Base-by-base conservation (phyloP, 1,140 invertebrate genomes). In the Caenorhabditis latens region DNA sequence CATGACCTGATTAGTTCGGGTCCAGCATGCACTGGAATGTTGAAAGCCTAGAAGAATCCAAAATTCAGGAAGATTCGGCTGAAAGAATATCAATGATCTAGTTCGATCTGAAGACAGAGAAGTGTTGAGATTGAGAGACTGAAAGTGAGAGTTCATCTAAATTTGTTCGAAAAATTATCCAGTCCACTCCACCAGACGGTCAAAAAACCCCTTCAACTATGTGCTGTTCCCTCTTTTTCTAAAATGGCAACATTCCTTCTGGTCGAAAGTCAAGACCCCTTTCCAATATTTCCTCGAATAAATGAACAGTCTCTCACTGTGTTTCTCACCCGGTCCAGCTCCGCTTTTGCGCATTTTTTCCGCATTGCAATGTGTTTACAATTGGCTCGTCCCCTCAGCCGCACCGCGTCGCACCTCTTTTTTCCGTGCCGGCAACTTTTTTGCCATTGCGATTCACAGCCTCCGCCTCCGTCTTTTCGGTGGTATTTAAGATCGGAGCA, bases 361-460 rank as follows among this genome's bases (percentile, higher is more conserved):
- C 71, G 71, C 71, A 79, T 79, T 50, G 71, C 43, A 50, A 79
- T 79, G 46, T 79, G 71, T 79, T 50, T 79, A 50, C 71, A 79
- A 50, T 71, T 71, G 65, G 65, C 14, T 14, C 55, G 55, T 58
- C 55, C 6, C n/a, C 11, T 58, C 55, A 7, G n/a, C 21, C 71
- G 46, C 71, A 8, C n/a, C n/a, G 9, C 71, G 43, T 50, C 71
- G 43, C 71, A 50, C 71, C 71, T 50, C 67, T 50, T 50, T 75
- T 79, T 79, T 79, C 21, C 71, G n/a, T 42, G 71, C 71, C 46
- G 71, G 46, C 43, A 79, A 48, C 46, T 79, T 79, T 32, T 79
- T 79, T 79, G 71, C 71, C 71, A 79, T 79, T 79, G 46, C 71
- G 71, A 79, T 79, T 79, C 71, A 79, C 71, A 79, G 19, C 71